Conservation (phyloP, 35 echinoderm and acorn worm genomes). For the Heliocidaris tuberculata region DNA sequence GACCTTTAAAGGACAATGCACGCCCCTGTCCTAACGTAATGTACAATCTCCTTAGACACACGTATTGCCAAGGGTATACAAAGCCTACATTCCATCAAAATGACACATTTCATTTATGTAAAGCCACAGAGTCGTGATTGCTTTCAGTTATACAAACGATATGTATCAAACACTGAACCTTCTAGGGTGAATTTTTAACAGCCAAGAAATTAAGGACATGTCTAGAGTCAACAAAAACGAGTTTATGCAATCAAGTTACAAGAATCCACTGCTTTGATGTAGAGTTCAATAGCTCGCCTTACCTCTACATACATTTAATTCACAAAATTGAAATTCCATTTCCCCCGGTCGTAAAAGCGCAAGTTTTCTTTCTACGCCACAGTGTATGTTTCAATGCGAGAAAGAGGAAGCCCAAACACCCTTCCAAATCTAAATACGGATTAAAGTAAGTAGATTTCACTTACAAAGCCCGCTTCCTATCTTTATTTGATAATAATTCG, state of each 20-base stretch:
- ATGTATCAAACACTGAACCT: too few relatives aligned
- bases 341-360: conserved; percentile 17
- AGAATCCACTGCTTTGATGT: background rate
- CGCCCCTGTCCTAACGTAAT: too few relatives aligned
- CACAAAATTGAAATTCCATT: conserved; percentile 28
- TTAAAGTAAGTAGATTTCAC: conserved; percentile 45
- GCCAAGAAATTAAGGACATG: background rate
- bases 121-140: too few relatives aligned
- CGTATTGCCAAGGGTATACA: too few relatives aligned
- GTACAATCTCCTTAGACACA: too few relatives aligned
- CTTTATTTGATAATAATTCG: conserved; percentile 49
- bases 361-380: background rate
- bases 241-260: background rate
- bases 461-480: background rate
- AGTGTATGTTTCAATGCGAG: background rate
- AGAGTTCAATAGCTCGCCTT: background rate
- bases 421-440: background rate
- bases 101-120: too few relatives aligned
- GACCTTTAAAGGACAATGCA: too few relatives aligned
- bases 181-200: background rate
- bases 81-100: too few relatives aligned
- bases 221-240: background rate
- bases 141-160: too few relatives aligned
- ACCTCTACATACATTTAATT: conserved; percentile 18
- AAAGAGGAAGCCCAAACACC: background rate